Conservation (phyloP, 2,113 vertebrate species). For the Lynx canadensis region DNA sequence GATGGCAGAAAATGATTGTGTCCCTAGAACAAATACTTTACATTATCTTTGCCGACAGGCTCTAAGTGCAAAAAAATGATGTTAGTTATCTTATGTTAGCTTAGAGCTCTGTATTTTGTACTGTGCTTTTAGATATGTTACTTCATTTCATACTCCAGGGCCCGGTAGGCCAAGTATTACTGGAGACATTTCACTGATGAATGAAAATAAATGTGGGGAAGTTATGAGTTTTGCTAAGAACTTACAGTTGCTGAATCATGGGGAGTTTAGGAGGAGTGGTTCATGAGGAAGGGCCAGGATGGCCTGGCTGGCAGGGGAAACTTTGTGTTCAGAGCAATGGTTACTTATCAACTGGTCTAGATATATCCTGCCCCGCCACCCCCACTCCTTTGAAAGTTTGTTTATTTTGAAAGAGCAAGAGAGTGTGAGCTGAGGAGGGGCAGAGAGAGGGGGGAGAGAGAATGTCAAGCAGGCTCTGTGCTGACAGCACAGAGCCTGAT, state of each 20-base stretch:
- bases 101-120: background rate
- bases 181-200: background rate
- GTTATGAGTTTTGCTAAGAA: background rate
- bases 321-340: background rate
- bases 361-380: rapidly evolving
- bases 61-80: background rate
- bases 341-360: background rate
- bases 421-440: too few relatives aligned
- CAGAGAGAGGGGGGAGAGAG: too few relatives aligned
- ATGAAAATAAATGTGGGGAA: background rate
- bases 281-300: too few relatives aligned
- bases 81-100: background rate
- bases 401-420: too few relatives aligned
- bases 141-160: too few relatives aligned
- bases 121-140: background rate
- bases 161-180: background rate
- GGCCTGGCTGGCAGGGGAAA: background rate
- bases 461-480: too few relatives aligned
- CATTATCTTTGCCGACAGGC: background rate
- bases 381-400: too few relatives aligned
- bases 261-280: rapidly evolving
- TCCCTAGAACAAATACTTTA: background rate
- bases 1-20: background rate
- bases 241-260: background rate
- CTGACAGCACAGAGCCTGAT: too few relatives aligned